Conservation (phyloP, 2,113 vertebrate species). For the Bufo bufo region DNA sequence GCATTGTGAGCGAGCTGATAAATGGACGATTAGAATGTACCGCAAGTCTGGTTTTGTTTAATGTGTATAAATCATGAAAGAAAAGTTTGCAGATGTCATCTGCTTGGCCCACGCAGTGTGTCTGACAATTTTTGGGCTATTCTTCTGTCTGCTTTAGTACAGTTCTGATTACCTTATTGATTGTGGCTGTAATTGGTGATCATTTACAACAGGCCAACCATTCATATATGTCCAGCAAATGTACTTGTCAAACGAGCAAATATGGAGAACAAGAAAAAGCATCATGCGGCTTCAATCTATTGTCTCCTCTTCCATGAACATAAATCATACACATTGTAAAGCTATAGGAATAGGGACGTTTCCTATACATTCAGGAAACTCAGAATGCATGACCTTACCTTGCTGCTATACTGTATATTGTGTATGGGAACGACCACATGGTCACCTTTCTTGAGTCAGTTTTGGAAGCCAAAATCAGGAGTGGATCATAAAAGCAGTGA, state of each 20-base stretch:
- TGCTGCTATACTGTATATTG: background rate
- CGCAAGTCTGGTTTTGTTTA: slow-evolving; percentile 23
- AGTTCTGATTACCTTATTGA: slow-evolving; percentile 35
- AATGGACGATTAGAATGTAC: background rate
- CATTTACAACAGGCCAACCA: background rate
- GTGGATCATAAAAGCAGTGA: no score
- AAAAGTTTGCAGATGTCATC: slow-evolving; percentile 15
- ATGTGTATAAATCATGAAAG: slow-evolving; percentile 2
- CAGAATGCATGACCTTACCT: background rate
- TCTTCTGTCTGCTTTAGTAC: slow-evolving; percentile 32
- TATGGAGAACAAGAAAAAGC: no score
- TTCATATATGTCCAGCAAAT: background rate
- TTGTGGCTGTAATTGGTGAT: slow-evolving; percentile 5
- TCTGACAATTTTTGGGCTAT: slow-evolving; percentile 29
- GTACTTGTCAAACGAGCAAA: background rate
- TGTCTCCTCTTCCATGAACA: background rate
- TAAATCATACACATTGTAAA: background rate
- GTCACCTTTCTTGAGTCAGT: no score
- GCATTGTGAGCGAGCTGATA: background rate
- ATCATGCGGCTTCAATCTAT: background rate
- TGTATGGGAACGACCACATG: no score
- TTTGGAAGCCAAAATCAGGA: no score
- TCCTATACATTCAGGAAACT: background rate
- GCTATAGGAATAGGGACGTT: background rate
- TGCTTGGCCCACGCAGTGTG: slow-evolving; percentile 27